Evolutionary conservation across 1,140 invertebrate species (phyloP), one percentile per base, ranked within the genome.

Genomic region (Ptiloglossa arizonensis): DNA sequence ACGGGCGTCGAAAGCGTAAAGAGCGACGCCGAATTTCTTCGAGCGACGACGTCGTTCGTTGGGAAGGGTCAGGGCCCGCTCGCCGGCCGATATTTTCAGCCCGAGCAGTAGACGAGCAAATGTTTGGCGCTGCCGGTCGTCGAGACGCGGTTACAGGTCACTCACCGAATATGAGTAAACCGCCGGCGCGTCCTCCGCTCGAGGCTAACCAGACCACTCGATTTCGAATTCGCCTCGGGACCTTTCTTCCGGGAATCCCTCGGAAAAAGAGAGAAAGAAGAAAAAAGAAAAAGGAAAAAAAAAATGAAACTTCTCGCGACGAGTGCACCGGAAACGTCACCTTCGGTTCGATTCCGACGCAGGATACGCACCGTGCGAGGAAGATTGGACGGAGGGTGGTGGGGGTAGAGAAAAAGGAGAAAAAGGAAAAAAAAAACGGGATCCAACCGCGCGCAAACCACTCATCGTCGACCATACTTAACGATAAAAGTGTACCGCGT

Each of bases 401-500:
- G 15, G 19, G 32, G 54, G 54, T 17, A 62, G 19, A 8, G 48
- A 35, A 78, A 54, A 77, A 84, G 82, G 48, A 74, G 81, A 79
- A 85, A 50, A 69, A 85, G 67, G 44, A 70, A 73, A 60, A 76
- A 75, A 86, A 89, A 83, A 79, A 83, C 79, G 77, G 85, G 87
- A 88, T 86, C 80, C 73, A 80, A 83, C 83, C 81, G 81, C 82
- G 81, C 68, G 74, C 81, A 77, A 88, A 86, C 79, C 82, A 82
- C 69, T 87, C 78, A 83, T 85, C 81, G 78, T 73, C 82, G 85
- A 75, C 88, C 89, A 89, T 91, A 89, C 88, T 89, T 90, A 89
- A 88, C 88, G 89, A 91, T 90, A 92, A 92, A 92, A 91, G 90
- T 92, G 87, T 91, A 92, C 89, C 91, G 88, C 87, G 91, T 92